A percentile compares a stretch with the other conserved stretches of the same genome.
Evolutionary conservation across 1,140 invertebrate genomes (phyloP).

Genomic region (Euwallacea similis): DNA sequence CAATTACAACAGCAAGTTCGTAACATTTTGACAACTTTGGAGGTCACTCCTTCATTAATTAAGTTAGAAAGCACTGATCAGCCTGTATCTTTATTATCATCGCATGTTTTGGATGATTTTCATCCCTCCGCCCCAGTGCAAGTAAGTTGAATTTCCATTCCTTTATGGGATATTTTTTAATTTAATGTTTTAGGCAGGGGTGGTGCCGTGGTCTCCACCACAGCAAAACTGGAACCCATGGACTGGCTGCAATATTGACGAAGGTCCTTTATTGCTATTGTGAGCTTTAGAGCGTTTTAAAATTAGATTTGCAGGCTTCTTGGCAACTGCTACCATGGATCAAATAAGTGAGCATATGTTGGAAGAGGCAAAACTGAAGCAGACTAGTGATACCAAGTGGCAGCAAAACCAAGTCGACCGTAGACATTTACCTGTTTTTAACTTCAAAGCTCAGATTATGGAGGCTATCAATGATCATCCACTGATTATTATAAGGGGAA

Average conservation of each 20-base stretch:
- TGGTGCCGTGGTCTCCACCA: constrained; percentile 95
- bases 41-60: constrained; percentile 59
- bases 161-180: background rate
- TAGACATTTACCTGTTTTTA: constrained; percentile 72
- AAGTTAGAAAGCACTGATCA: constrained; percentile 20
- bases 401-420: constrained; percentile 71
- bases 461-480: constrained; percentile 81
- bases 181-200: constrained; percentile 59
- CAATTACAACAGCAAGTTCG: constrained; percentile 67
- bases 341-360: constrained; percentile 79
- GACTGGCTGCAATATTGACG: constrained; percentile 91
- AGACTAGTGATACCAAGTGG: constrained; percentile 63
- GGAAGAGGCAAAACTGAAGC: constrained; percentile 62
- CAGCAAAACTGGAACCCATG: constrained; percentile 96
- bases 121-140: constrained; percentile 58
- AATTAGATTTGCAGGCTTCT: constrained; percentile 57
- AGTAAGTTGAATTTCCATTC: constrained; percentile 2
- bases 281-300: background rate
- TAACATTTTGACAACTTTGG: constrained; percentile 64
- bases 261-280: constrained; percentile 49
- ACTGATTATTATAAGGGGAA: constrained; percentile 86
- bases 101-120: constrained; percentile 67
- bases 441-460: constrained; percentile 76
- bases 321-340: constrained; percentile 78
- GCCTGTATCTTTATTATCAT: constrained; percentile 61